Base-by-base conservation (phyloP, 2,113 vertebrate species). In the Phyllopteryx taeniolatus region DNA sequence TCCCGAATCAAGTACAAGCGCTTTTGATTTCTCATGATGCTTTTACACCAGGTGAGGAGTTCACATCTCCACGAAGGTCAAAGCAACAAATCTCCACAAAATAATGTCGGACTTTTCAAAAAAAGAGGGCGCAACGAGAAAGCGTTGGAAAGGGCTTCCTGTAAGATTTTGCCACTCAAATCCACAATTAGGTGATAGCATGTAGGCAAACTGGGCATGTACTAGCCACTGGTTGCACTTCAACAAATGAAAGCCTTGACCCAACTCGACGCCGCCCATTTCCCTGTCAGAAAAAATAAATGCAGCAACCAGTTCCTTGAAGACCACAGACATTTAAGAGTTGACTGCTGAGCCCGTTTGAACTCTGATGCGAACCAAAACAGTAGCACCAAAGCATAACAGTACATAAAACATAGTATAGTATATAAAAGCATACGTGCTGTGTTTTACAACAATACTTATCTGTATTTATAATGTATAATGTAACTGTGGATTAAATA, bases 21-120 rank as follows among this genome's bases (percentile, higher is more conserved):
- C 77, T 76, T 39, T 81, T 75, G 77, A 79, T 86, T 80, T 74
- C 67, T 49, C 74, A 64, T 73, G 83, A 84, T 65, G 77, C 33
- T 74, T 82, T 79, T 77, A 79, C 67, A 75, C 71, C 77, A 62
- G 22, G 59, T 46, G 31, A 31, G 56, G 13, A 76, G 67, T 76
- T 80, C 67, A 71, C 79, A 79, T 75, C 59, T 77, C 35, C 57
- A 56, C 63, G 46, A 9, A 68, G 75, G 81, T 76, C 84, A 78
- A 56, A 79, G 78, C 78, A 59, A 75, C 31, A 80, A 85, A 78
- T 22, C 71, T 82, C 71, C 56, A 33, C 53, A 53, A 81, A 84
- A 79, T 62, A 73, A 79, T 67, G 72, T 83, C 80, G 71, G 31
- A 81, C 54, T 68, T 61, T 73, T 61, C 76, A n/a, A 65, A 72